Base-by-base conservation (phyloP, 2,888 invertebrate genomes). In the Heteropelma amictum region DNA sequence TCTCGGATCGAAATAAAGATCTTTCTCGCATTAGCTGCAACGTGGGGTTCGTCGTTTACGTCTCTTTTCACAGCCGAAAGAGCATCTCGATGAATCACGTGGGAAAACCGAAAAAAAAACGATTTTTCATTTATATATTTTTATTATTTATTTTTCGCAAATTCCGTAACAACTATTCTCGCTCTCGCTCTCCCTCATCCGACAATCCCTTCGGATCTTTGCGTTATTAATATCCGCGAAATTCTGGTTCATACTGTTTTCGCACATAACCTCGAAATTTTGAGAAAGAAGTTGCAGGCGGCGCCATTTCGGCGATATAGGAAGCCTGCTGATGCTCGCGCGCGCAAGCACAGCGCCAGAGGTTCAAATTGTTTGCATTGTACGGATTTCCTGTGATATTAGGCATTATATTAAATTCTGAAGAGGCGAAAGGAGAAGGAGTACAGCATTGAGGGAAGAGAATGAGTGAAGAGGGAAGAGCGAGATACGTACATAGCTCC, bases 331-430 rank as follows among this genome's bases (percentile, higher is more conserved):
- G 33, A 40, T 40, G 12, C 28, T 64, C 51, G 40, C 53, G 45
- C 10, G 45, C 45, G 26, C 58, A 60, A 21, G 49, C 35, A 53
- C n/a, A n/a, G 12, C 38, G 28, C 28, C 42, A 45, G 71, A 80
- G 79, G 78, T 83, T 85, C 79, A 80, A 85, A 85, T 85, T 83
- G 83, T 85, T 85, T 83, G 85, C 83, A 86, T 85, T 84, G 83
- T 83, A 76, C 80, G 81, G 80, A 85, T 85, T 81, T 81, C 81
- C 82, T 82, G 80, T 82, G 81, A 84, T 85, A 85, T 85, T 85
- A 83, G 81, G 84, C 80, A 83, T 85, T 85, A 83, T 85, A 85
- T 85, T 85, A 85, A 85, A 85, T 86, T 85, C 82, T 80, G 80
- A 81, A 82, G 83, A 81, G 79, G 79, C 81, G 77, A 77, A 73